Conservation (phyloP, 1,140 invertebrate species). For the Heliothis subflexa region DNA sequence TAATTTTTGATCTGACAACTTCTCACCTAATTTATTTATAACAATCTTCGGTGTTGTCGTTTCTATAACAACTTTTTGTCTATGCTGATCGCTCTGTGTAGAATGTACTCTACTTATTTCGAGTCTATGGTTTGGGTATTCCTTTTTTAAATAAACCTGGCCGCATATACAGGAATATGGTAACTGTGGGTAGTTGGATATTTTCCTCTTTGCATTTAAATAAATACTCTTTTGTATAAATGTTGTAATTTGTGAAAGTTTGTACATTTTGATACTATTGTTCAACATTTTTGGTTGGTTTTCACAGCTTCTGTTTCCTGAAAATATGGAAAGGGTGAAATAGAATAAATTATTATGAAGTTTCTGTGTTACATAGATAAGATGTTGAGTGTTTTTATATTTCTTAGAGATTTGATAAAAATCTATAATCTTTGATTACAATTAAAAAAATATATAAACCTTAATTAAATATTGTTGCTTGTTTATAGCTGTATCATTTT, state of each 20-base stretch:
- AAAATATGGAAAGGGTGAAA: not conserved
- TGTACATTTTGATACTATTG: slow-evolving; percentile 35
- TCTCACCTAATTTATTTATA: slow-evolving; percentile 64
- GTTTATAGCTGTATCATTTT: too few species aligned
- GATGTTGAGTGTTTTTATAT: too few species aligned
- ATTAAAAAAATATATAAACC: too few species aligned
- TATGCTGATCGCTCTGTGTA: slow-evolving; percentile 74
- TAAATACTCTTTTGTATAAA: slow-evolving; percentile 11
- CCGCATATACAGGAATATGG: slow-evolving; percentile 50
- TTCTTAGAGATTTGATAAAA: too few species aligned
- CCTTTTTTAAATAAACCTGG: slow-evolving; percentile 48
- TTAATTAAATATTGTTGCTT: too few species aligned
- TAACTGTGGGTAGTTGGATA: not conserved
- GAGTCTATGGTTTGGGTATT: slow-evolving; percentile 24
- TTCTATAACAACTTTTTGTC: slow-evolving; percentile 80
- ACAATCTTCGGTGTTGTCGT: slow-evolving; percentile 74
- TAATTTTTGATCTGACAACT: slow-evolving; percentile 56
- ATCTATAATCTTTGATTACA: too few species aligned
- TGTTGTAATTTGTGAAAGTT: slow-evolving; percentile 7
- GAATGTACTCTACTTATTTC: slow-evolving; percentile 60
- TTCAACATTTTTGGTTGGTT: slow-evolving; percentile 44
- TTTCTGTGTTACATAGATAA: too few species aligned
- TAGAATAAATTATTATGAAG: too few species aligned
- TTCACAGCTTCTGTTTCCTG: slow-evolving; percentile 29
- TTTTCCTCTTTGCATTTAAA: slow-evolving; percentile 29